phyloP scores from a whole-genome alignment of 2,797 vertebrate genomes.

The Eleutherodactylus coqui region DNA sequence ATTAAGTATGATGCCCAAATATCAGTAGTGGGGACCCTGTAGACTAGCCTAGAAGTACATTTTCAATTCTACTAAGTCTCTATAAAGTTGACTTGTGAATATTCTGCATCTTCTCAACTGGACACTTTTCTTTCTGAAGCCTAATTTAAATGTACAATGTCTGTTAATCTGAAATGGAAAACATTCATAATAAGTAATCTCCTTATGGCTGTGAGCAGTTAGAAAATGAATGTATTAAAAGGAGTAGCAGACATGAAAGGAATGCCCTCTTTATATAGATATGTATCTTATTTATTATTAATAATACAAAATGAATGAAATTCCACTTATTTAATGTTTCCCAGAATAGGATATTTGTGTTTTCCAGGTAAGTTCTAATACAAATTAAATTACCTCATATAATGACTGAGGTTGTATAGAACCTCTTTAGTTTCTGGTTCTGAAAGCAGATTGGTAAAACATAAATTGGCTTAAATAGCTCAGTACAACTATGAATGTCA shows the following conservation, averaged over 20 bases:
- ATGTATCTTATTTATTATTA: constrained; percentile 36
- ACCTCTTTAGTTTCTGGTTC: not conserved
- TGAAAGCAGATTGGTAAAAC: not conserved
- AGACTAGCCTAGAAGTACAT: not conserved
- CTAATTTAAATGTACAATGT: constrained; percentile 23
- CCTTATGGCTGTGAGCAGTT: constrained; percentile 30
- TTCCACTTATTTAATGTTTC: constrained; percentile 8
- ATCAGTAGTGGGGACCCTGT: not conserved
- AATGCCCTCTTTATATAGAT: not conserved
- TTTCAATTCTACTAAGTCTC: not conserved
- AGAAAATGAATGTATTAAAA: constrained; percentile 22
- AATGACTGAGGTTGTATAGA: not conserved
- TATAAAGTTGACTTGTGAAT: not conserved
- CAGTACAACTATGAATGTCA: constrained; percentile 22
- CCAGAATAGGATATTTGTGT: not conserved
- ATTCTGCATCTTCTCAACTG: not conserved
- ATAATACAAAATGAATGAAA: constrained; percentile 31
- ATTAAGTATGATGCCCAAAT: not conserved
- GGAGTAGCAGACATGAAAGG: constrained; percentile 38
- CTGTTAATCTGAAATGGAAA: constrained; percentile 8
- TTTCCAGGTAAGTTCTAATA: constrained; percentile 21
- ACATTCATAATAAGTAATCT: constrained; percentile 17
- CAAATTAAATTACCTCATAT: not conserved
- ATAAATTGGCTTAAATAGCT: constrained; percentile 28
- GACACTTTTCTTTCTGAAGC: not conserved